phyloP scores from a whole-genome alignment of 2,113 vertebrate species.

The Tachysurus fulvidraco region DNA sequence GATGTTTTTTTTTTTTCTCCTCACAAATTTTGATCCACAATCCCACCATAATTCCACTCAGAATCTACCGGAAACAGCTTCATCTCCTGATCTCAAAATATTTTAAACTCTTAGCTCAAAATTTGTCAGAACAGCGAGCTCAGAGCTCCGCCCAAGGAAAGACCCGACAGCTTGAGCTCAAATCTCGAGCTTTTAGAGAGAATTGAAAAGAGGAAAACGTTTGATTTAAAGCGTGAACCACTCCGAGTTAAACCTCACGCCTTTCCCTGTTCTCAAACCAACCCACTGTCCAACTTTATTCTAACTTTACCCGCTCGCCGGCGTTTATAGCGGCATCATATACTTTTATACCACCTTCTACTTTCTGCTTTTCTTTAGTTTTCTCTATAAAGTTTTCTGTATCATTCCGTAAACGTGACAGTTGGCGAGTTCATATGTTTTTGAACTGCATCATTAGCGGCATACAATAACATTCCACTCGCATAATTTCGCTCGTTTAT shows the following conservation, averaged over 20 bases:
- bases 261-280: not conserved
- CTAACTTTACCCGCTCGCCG: not conserved
- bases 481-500: not conserved
- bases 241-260: no score
- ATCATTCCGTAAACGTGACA: not conserved
- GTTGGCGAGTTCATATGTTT: not conserved
- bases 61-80: not conserved
- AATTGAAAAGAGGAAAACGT: not conserved
- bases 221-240: not conserved
- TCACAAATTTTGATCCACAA: not conserved
- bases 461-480: not conserved
- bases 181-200: not conserved
- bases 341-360: not conserved
- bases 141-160: not conserved
- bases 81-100: not conserved
- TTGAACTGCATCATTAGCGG: not conserved
- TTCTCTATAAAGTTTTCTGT: no score
- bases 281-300: not conserved
- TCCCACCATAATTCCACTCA: not conserved
- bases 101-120: not conserved
- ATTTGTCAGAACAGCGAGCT: not conserved
- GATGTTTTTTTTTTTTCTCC: not conserved
- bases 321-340: not conserved
- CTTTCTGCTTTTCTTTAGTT: not conserved
- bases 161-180: not conserved